Conservation (phyloP, 1,140 invertebrate species). For the Ips typographus region DNA sequence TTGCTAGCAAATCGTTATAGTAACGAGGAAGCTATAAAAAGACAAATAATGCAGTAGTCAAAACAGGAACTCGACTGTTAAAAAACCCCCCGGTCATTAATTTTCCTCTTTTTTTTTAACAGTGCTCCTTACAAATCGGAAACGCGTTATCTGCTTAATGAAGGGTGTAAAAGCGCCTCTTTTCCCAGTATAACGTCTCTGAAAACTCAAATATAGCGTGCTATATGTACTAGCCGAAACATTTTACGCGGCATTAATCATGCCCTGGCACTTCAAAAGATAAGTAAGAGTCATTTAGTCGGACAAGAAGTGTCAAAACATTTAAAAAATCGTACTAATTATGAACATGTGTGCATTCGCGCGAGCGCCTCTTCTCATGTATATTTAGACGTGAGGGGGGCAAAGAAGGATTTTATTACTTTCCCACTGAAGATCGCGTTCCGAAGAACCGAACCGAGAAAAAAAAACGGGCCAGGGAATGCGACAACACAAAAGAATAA, state of each 20-base stretch:
- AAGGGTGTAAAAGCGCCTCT: not conserved
- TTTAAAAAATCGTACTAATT: slow-evolving; percentile 31
- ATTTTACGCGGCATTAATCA: slow-evolving; percentile 26
- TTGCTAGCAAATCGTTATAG: too few relatives aligned
- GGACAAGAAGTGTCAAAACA: slow-evolving; percentile 29
- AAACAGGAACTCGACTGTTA: slow-evolving; percentile 31
- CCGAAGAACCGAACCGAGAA: slow-evolving; percentile 2
- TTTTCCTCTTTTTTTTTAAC: slow-evolving; percentile 7
- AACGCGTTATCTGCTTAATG: not conserved
- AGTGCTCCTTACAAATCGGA: not conserved
- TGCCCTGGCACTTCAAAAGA: slow-evolving; percentile 21
- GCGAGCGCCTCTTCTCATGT: not conserved
- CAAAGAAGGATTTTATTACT: not conserved
- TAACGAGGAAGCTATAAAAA: not conserved
- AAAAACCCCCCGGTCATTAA: slow-evolving; percentile 13
- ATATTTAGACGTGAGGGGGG: not conserved
- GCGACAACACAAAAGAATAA: slow-evolving; percentile 30
- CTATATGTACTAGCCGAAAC: slow-evolving; percentile 19
- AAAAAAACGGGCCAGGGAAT: slow-evolving; percentile 9
- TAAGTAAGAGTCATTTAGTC: slow-evolving; percentile 32
- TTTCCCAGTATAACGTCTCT: not conserved
- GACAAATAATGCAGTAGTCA: slow-evolving; percentile 14
- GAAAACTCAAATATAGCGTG: not conserved
- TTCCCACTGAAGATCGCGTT: not conserved
- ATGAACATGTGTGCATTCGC: slow-evolving; percentile 19